These are phyloP conservation scores for Microtus pennsylvanicus DNA, from an alignment of 2,113 vertebrate species.

Conservation along the genomic window DNA sequence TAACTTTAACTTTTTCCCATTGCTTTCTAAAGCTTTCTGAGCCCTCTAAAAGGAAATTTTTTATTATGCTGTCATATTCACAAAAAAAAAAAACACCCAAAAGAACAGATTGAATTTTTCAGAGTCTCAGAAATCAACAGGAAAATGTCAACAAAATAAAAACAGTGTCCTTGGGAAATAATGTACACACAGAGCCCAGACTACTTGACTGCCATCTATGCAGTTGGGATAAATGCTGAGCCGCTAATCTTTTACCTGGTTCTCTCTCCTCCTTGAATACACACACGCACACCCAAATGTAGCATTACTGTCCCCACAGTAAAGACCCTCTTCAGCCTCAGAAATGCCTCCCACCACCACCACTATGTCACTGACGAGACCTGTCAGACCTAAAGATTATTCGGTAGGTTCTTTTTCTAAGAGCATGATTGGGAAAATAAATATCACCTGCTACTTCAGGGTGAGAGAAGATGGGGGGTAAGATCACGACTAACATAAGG, in stretches of 20 bases:
- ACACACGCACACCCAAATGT: neutral
- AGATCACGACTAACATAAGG: neutral
- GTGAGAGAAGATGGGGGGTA: neutral
- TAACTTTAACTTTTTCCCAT: slow-evolving; percentile 23
- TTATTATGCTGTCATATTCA: slow-evolving; percentile 32
- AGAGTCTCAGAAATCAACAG: slow-evolving; percentile 69
- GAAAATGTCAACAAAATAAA: slow-evolving; percentile 63
- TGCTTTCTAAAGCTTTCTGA: slow-evolving; percentile 34
- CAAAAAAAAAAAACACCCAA: slow-evolving; percentile 55
- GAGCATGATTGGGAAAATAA: slow-evolving; percentile 33
- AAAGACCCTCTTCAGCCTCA: neutral
- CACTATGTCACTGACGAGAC: neutral
- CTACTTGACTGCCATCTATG: neutral
- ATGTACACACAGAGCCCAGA: slow-evolving; percentile 43
- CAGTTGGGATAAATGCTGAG: neutral
- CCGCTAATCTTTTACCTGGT: slow-evolving; percentile 1
- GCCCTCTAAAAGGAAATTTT: slow-evolving; percentile 47
- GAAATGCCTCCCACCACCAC: neutral
- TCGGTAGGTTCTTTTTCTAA: neutral
- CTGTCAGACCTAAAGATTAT: slow-evolving; percentile 16
- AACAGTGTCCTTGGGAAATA: slow-evolving; percentile 53
- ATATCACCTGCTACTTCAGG: slow-evolving; percentile 24
- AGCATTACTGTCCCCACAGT: neutral
- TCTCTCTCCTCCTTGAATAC: neutral
- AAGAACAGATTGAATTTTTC: slow-evolving; percentile 67